A percentile compares a stretch with the other conserved stretches of the same genome.
phyloP scores from a whole-genome alignment of 2,888 invertebrate genomes.

The Pollenia labialis region DNA sequence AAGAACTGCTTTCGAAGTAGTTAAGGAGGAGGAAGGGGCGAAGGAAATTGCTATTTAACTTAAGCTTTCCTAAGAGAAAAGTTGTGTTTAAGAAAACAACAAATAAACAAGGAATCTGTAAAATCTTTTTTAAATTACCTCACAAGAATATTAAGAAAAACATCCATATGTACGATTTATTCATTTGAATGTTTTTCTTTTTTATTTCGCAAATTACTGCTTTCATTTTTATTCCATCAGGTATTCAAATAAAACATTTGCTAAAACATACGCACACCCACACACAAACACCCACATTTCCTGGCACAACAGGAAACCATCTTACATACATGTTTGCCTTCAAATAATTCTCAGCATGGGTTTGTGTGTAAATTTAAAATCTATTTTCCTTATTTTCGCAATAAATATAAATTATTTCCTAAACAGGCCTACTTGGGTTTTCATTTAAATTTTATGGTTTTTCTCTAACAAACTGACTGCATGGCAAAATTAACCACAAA shows the following conservation, averaged over 20 bases:
- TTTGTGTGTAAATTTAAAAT: constrained; percentile 22
- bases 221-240: constrained; percentile 56
- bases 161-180: not conserved
- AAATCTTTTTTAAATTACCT: constrained; percentile 70
- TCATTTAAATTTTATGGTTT: constrained; percentile 31
- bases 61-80: constrained; percentile 69
- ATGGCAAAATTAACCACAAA: constrained; percentile 42
- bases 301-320: constrained; percentile 36
- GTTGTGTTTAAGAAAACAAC: constrained; percentile 43
- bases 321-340: constrained; percentile 31
- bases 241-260: constrained; percentile 54
- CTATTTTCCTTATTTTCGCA: not conserved
- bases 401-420: constrained; percentile 18
- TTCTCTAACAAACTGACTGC: not conserved
- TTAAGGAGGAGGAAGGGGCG: constrained; percentile 38
- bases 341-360: not conserved
- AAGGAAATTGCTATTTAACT: constrained; percentile 65
- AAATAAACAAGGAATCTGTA: constrained; percentile 47
- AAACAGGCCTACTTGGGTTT: constrained; percentile 15
- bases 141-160: constrained; percentile 25
- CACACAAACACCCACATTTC: not conserved
- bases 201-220: constrained; percentile 49
- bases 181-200: constrained; percentile 10
- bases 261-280: not conserved
- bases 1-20: constrained; percentile 35